Conservation (phyloP, 2,797 vertebrate species). For the Chrysocyon brachyurus region DNA sequence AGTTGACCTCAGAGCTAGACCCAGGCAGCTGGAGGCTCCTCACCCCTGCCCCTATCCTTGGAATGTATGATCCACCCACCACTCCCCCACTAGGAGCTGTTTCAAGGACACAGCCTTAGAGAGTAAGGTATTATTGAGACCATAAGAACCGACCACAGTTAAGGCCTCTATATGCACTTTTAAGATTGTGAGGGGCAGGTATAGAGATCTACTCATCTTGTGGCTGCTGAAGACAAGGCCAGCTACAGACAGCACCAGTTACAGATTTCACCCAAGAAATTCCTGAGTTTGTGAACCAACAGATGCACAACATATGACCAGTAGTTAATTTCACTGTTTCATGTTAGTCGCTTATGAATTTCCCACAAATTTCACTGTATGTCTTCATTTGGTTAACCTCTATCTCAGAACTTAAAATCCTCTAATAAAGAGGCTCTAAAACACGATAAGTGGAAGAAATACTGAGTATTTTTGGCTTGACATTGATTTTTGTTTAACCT, state of each 20-base stretch:
- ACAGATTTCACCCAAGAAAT: neutral
- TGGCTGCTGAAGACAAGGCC: neutral
- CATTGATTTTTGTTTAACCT: constrained; percentile 37
- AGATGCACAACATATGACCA: neutral
- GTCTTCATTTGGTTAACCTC: constrained; percentile 34
- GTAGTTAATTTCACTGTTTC: neutral
- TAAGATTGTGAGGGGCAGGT: neutral
- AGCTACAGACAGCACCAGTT: neutral
- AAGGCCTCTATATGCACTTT: neutral
- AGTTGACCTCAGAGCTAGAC: neutral
- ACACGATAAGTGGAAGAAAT: constrained; percentile 20
- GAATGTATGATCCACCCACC: neutral
- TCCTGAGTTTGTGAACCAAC: neutral
- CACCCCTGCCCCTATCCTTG: neutral
- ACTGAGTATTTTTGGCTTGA: neutral
- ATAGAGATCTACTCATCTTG: neutral
- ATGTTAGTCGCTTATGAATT: neutral
- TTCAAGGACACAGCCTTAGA: neutral
- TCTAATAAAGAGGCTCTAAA: constrained; percentile 40
- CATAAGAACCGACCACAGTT: neutral
- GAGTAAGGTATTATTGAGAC: constrained; percentile 1
- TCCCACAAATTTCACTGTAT: neutral
- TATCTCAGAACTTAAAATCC: constrained; percentile 25
- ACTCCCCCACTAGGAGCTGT: neutral
- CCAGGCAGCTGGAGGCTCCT: neutral